Evolutionary conservation across 1,140 invertebrate species (phyloP), one percentile per base, ranked within the genome.

Genomic region (Philotrypesis tridentata): DNA sequence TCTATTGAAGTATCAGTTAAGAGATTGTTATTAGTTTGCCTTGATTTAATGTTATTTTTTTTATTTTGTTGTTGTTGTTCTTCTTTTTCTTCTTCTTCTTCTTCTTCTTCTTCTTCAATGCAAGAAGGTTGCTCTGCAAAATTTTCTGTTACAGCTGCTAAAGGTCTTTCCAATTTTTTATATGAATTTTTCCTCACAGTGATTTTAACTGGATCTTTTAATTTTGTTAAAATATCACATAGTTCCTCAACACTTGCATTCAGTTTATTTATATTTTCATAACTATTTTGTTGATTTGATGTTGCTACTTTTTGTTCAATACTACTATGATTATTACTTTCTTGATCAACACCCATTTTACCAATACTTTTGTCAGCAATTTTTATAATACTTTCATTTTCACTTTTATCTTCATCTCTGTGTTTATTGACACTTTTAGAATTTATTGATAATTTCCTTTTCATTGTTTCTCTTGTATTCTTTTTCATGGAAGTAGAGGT

Each of bases 191-290:
- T 85, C 40, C 76, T 87, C 37, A 60, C 82, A 8, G 83, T 86
- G 33, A 90, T 72, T 84, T 72, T 84, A 27, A 85, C 1, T 0
- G 85, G 21, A 86, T 89, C 84, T 48, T 84, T 82, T 61, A 90
- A 84, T 73, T 80, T 81, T 11, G 76, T 80, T 14, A 86, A 70
- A 11, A 86, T 1, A 17, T 82, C 82, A 33, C 40, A 1, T 8
- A 76, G n/a, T 14, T 77, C 25, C 27, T 37, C 29, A 17, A 60
- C n/a, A 23, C 11, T 68, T 27, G 48, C 14, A 37, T 68, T 12
- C 17, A 40, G 2, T 65, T 80, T 55, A 37, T 27, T n/a, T 40
- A 14, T 29, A 17, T 25, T 43, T 11, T 40, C 48, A 27, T 11
- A 9, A 21, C 21, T 72, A 21, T 25, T 31, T 70, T 12, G 33